Base-by-base conservation (phyloP, 2,888 invertebrate genomes). In the Andrena minutula region DNA sequence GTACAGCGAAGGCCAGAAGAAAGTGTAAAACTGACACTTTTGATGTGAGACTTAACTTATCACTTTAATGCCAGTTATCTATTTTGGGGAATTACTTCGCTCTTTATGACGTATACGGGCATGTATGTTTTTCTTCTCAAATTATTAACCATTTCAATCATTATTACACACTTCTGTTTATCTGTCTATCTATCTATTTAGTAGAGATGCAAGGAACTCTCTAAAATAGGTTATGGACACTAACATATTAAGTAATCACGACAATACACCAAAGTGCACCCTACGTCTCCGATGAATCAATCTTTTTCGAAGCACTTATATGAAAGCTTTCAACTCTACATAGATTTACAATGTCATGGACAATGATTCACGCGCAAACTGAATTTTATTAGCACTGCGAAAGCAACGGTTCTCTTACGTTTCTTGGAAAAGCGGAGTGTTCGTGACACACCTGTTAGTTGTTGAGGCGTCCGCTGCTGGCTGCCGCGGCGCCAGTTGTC, bases 401-500 rank as follows among this genome's bases (percentile, higher is more conserved):
- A 35, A 32, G 20, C 16, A 12, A n/a, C n/a, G n/a, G 30, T 60
- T 8, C 5, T 12, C 20, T 3, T 35, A 12, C 41, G 16, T 23
- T 73, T 35, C 64, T 32, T 10, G 65, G 23, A 47, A 79, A 72
- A 63, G 47, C 28, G 66, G 23, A 80, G 53, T 53, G 23, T 47
- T 16, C 23, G 10, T 60, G 20, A 56, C 8, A 60, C 51, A 16
- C 16, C 32, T 3, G 30, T 8, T 89, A 86, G 89, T 91, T 89
- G 64, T 32, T 20, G 35, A 20, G 61, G 30, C 26, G 72, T 8
- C 89, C 91, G 87, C 82, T 78, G 85, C 72, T 78, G 79, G 80
- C 41, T 69, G 68, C 6, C 66, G 91, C 20, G 92, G 91, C 92
- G 91, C 92, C 92, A 92, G 86, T 87, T 92, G 86, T 90, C 92